phyloP scores from a whole-genome alignment of 2,888 invertebrate species.

The Cloeon dipterum region DNA sequence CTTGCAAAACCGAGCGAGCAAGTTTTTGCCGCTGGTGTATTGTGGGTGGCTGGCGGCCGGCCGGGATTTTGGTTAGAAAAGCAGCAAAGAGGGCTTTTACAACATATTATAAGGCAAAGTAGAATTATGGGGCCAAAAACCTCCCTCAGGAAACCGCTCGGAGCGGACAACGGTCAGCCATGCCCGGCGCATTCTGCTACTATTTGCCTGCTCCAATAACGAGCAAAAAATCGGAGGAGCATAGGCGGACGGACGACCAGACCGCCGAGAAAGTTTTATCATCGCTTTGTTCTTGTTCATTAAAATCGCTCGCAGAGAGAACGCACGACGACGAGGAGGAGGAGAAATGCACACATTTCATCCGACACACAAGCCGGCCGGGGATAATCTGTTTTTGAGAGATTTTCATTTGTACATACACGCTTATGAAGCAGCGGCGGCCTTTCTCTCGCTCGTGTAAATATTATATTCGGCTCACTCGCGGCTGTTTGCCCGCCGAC shows the following conservation, averaged over 20 bases:
- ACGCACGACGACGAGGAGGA: too few relatives aligned
- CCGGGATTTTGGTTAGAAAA: slow-evolving; percentile 1
- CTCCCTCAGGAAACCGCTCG: not conserved
- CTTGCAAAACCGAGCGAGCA: too few relatives aligned
- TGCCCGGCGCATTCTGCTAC: not conserved
- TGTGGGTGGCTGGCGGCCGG: not conserved
- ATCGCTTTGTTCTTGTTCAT: slow-evolving; percentile 1
- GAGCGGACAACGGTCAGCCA: slow-evolving; percentile 1
- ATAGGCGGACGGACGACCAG: not conserved
- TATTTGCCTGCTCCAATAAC: not conserved
- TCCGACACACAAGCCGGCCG: not conserved
- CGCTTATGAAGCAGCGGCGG: too few relatives aligned
- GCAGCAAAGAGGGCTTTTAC: slow-evolving; percentile 1
- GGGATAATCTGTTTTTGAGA: slow-evolving; percentile 1
- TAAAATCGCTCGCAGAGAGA: too few relatives aligned
- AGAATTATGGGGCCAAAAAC: slow-evolving; percentile 1
- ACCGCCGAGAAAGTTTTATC: not conserved
- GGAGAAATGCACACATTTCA: not conserved
- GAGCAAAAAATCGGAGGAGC: not conserved
- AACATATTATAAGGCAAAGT: too few relatives aligned
- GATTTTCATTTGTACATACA: not conserved
- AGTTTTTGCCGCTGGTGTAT: slow-evolving; percentile 1
- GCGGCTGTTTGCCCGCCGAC: too few relatives aligned
- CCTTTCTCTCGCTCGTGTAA: too few relatives aligned
- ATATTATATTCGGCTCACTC: too few relatives aligned